These are phyloP conservation scores for Rissa tridactyla DNA, from an alignment of 2,113 vertebrate species.

Conservation along the genomic window DNA sequence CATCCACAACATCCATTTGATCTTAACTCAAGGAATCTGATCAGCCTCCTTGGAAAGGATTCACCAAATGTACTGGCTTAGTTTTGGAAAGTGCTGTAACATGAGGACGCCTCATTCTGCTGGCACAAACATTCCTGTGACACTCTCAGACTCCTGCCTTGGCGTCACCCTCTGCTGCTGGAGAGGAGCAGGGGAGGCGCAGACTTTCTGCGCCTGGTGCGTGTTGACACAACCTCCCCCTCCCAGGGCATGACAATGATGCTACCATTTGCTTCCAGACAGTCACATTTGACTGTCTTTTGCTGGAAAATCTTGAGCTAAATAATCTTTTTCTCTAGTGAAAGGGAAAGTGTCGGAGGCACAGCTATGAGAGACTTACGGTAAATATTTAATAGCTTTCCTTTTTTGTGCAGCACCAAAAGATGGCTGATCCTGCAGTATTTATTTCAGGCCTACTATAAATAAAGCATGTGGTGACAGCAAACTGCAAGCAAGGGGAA, in stretches of 20 bases:
- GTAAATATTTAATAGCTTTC: constrained; percentile 54
- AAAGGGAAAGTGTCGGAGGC: not conserved
- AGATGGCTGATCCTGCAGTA: constrained; percentile 41
- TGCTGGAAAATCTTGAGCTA: not conserved
- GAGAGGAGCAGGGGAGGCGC: not conserved
- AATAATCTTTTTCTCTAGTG: not conserved
- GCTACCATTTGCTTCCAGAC: not conserved
- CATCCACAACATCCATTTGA: constrained; percentile 29
- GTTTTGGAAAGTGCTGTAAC: constrained; percentile 61
- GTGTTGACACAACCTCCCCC: not conserved
- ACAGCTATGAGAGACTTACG: not conserved
- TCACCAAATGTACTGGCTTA: constrained; percentile 41
- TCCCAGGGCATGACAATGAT: not conserved
- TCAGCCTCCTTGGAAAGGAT: constrained; percentile 40
- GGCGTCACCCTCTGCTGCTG: not conserved
- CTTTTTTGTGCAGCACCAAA: not conserved
- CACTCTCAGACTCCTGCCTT: not conserved
- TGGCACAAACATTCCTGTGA: constrained; percentile 46
- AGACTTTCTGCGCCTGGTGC: not conserved
- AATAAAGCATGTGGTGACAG: constrained; percentile 55
- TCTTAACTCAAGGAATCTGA: constrained; percentile 32
- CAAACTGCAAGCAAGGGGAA: not conserved
- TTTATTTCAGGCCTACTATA: constrained; percentile 51
- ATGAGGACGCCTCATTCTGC: constrained; percentile 33
- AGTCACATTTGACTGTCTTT: not conserved